Conservation (phyloP, 1,140 invertebrate species). For the Oedothorax gibbosus region DNA sequence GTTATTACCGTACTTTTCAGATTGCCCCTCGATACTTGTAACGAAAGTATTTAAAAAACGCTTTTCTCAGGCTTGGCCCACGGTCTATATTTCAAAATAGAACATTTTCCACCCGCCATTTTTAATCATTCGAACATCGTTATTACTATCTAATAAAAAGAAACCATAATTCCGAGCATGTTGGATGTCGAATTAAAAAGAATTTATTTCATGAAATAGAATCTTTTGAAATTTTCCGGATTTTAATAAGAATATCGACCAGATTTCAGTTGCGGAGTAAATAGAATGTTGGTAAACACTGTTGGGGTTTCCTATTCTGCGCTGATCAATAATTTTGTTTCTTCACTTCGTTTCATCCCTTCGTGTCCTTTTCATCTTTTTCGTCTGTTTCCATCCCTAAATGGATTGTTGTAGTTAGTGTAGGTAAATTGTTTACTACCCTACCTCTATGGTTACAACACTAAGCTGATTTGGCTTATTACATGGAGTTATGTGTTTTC, state of each 20-base stretch:
- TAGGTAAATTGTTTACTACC: slow-evolving; percentile 12
- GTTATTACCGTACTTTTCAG: too few relatives aligned
- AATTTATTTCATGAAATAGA: not conserved
- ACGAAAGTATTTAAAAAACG: too few relatives aligned
- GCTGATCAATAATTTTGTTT: slow-evolving; percentile 51
- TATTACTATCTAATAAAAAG: too few relatives aligned
- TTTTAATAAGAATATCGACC: slow-evolving; percentile 50
- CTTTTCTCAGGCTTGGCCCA: too few relatives aligned
- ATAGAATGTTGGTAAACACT: slow-evolving; percentile 52
- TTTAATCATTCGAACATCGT: too few relatives aligned
- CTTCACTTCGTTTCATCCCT: not conserved
- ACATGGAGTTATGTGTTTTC: too few relatives aligned
- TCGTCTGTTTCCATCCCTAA: not conserved
- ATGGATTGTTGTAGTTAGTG: not conserved
- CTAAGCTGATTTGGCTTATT: too few relatives aligned
- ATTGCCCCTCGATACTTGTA: too few relatives aligned
- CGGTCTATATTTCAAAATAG: too few relatives aligned
- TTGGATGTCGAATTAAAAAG: slow-evolving; percentile 12
- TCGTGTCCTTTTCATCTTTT: slow-evolving; percentile 22
- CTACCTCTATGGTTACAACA: not conserved
- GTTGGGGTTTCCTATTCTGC: slow-evolving; percentile 34
- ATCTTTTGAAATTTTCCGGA: not conserved
- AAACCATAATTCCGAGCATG: not conserved
- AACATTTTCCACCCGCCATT: too few relatives aligned
- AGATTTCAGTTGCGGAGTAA: not conserved